Conservation (phyloP, 2,797 vertebrate genomes). For the Syncerus caffer region DNA sequence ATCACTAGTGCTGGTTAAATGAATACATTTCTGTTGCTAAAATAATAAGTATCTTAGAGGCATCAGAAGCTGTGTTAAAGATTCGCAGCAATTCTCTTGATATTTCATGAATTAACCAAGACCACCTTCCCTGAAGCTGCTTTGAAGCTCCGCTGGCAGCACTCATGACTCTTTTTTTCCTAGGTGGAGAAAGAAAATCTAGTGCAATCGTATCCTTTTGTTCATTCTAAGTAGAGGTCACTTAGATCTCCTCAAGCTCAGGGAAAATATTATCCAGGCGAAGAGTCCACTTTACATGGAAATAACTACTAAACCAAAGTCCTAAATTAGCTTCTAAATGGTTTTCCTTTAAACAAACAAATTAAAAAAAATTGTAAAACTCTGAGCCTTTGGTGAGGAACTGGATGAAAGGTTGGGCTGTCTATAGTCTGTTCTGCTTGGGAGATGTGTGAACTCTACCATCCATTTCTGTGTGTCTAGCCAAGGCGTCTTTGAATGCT, state of each 20-base stretch:
- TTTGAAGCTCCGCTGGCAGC: background rate
- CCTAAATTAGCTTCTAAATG: background rate
- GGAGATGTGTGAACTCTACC: background rate
- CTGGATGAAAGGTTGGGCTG: background rate
- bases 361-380: background rate
- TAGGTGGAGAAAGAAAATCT: conserved; percentile 7
- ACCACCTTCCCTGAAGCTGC: conserved; percentile 19
- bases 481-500: conserved; percentile 34
- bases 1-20: conserved; percentile 46
- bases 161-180: background rate
- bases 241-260: conserved; percentile 42
- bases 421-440: background rate
- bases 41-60: conserved; percentile 22
- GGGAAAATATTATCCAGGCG: conserved; percentile 19
- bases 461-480: conserved; percentile 59
- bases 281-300: conserved; percentile 18
- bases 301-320: conserved; percentile 20
- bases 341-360: conserved; percentile 23
- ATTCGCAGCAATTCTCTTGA: background rate
- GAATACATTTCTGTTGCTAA: conserved; percentile 27
- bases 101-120: conserved; percentile 47
- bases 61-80: conserved; percentile 4
- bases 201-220: background rate
- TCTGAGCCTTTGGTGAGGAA: background rate
- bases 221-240: conserved; percentile 46